Evolutionary conservation across 2,888 invertebrate genomes (phyloP), one percentile per base, ranked within the genome.

Genomic region (Furcula furcula): DNA sequence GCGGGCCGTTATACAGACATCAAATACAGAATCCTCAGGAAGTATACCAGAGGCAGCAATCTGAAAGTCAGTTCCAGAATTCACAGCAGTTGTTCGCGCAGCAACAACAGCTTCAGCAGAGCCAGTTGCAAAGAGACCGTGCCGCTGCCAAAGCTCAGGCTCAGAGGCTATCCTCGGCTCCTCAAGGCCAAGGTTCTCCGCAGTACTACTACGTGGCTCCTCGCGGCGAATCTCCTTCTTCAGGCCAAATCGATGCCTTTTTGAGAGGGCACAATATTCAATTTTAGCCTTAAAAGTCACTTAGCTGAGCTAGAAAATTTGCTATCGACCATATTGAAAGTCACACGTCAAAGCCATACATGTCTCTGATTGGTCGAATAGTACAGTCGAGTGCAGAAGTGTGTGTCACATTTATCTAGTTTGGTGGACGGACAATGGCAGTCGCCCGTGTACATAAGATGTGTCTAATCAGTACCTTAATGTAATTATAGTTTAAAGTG

Each of bases 241-340:
- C 91, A 21, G 94, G 94, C 4, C 95, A 94, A 71, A 94, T 95
- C 61, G 95, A 95, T 70, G 93, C 94, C 36, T 95, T 95, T 83
- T 90, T 95, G 43, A 90, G 94, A 75, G 94, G 93, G 36, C 92
- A 92, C 71, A 92, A 91, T 68, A 91, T 92, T 62, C 91, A 91
- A 69, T 91, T 90, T 74, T 92, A 91, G 84, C 62, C 57, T 58
- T 54, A 53, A 44, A 52, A 63, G 53, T 58, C 47, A 47, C 21
- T 33, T 43, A 49, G 49, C 34, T 49, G 73, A 72, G 64, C 65
- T 80, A 77, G 79, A 65, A 66, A 70, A 73, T 69, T 54, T 40
- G 43, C 53, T 63, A 57, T 57, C 66, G 65, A 65, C 68, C 72
- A 64, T 31, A 57, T 42, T 50, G 44, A 31, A 35, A 48, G 46